These are phyloP conservation scores for Vanessa tameamea DNA, from an alignment of 1,140 invertebrate genomes.

Conservation along the genomic window DNA sequence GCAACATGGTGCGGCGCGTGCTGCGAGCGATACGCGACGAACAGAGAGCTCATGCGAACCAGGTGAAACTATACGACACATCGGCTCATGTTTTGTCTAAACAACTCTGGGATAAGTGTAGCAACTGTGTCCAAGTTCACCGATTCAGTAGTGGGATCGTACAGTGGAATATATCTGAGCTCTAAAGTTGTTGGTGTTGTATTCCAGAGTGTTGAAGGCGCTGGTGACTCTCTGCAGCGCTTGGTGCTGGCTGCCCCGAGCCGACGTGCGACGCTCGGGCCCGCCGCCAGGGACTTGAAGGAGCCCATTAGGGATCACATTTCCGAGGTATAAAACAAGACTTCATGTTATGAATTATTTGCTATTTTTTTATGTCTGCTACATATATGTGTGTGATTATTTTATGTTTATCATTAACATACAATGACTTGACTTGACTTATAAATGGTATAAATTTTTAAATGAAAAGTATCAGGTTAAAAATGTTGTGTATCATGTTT, in stretches of 20 bases:
- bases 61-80: slow-evolving; percentile 41
- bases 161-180: background rate
- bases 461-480: no score
- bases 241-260: slow-evolving; percentile 56
- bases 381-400: no score
- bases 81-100: no score
- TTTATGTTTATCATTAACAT: no score
- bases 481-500: no score
- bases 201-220: slow-evolving; percentile 51
- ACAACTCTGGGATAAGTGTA: no score
- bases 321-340: slow-evolving; percentile 46
- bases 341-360: no score
- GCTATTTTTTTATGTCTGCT: no score
- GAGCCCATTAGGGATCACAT: slow-evolving; percentile 61
- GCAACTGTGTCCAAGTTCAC: no score
- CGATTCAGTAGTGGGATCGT: no score
- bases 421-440: no score
- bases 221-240: slow-evolving; percentile 60
- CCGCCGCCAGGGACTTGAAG: slow-evolving; percentile 45
- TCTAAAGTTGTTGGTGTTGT: background rate
- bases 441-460: no score
- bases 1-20: slow-evolving; percentile 63
- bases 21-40: slow-evolving; percentile 63
- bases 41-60: slow-evolving; percentile 51
- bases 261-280: slow-evolving; percentile 47